A percentile compares a stretch with the other conserved stretches of the same genome.
Conservation (phyloP, 30 jellyfish, hydroid and myxozoan species). For the Aurelia coerulea region DNA sequence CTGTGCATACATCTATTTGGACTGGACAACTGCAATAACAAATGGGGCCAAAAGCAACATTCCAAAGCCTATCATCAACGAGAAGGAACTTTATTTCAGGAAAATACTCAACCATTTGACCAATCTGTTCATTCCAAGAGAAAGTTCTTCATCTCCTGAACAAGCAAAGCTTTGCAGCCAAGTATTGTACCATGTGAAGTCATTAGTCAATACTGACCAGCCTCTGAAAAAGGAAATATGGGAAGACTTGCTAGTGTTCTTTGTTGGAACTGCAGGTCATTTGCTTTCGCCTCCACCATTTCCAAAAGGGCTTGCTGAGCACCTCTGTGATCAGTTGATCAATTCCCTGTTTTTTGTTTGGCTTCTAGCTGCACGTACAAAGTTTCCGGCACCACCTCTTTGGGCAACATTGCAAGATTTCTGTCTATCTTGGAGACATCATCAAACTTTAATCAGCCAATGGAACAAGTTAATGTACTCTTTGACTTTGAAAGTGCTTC, state of each 20-base stretch:
- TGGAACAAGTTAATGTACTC: conserved; percentile 90
- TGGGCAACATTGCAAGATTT: conserved; percentile 95
- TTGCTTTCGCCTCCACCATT: conserved; percentile 93
- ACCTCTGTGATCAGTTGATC: conserved; percentile 90
- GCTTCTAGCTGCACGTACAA: conserved; percentile 78
- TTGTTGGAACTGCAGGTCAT: conserved; percentile 89
- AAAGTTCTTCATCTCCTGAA: conserved; percentile 73
- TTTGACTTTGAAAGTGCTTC: conserved; percentile 73
- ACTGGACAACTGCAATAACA: conserved; percentile 81
- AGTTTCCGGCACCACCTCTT: conserved; percentile 94
- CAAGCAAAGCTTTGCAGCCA: conserved; percentile 90
- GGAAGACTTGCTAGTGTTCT: conserved; percentile 83
- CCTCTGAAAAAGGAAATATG: conserved; percentile 57
- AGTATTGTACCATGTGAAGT: conserved; percentile 68
- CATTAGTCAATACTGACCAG: conserved; percentile 52
- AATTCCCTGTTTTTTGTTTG: conserved; percentile 78
- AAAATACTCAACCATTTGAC: conserved; percentile 82
- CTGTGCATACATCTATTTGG: conserved; percentile 88
- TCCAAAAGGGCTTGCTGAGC: conserved; percentile 92
- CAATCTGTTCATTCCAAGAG: conserved; percentile 90
- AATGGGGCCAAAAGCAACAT: conserved; percentile 73
- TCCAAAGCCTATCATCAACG: conserved; percentile 78
- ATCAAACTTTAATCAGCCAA: conserved; percentile 78
- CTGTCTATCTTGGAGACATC: conserved; percentile 93
- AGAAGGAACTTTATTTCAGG: conserved; percentile 73